Base-by-base conservation (phyloP, 1,140 invertebrate genomes). In the Homarus americanus region DNA sequence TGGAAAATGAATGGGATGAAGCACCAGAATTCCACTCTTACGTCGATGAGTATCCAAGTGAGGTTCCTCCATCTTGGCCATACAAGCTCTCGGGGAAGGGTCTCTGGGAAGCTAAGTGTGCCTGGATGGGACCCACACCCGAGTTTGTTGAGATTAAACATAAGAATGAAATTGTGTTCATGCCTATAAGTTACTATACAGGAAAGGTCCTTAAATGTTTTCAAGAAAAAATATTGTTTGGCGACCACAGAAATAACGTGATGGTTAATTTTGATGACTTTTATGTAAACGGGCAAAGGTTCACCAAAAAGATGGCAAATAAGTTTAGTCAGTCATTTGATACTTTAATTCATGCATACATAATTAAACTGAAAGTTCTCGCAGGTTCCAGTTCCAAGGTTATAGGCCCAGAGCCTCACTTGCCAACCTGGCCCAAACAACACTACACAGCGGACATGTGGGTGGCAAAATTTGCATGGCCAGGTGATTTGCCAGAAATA, bases 381-480 rank as follows among this genome's bases (percentile, higher is more conserved):
- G n/a, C 49, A 82, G 44, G 53, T 40, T 40, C 24, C 20, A 38
- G 12, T 24, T 32, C 63, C 20, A 63, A 40, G 72, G 24, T 63
- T 72, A 44, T 40, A 84, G 86, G 86, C 24, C 85, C 85, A 58
- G 76, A 82, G 38, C 86, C 86, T 49, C 28, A 88, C 34, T 41
- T 88, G 15, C 86, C 86, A n/a, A 79, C 38, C 0, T 88, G 86
- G 86, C 76, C 86, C 7, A 82, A 82, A 49, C 75, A 36, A 17
- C 20, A 49, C 41, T 88, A 80, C 32, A 49, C 58, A 2, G 34
- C 86, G 44, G 86, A 80, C 28, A 78, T 44, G n/a, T 88, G 86
- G 86, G 58, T 88, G 34, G 76, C 86, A 49, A 88, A 72, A 63
- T 88, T 80, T 88, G 86, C 86, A 5, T 88, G 86, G 86, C 73